Evolutionary conservation across 2,113 vertebrate genomes (phyloP).

Genomic region (Gymnarchus niloticus): DNA sequence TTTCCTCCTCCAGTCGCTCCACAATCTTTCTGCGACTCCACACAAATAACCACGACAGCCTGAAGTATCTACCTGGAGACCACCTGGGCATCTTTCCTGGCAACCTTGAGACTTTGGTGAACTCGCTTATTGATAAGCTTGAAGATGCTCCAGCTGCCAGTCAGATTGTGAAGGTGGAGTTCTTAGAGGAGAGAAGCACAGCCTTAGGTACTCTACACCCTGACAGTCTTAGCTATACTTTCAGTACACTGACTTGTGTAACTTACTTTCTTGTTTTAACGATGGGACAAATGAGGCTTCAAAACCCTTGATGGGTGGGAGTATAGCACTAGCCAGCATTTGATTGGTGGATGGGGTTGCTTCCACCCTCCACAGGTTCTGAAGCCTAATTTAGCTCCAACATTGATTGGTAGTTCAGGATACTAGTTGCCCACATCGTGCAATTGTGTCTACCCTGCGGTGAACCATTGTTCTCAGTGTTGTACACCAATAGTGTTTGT

Average conservation of each 20-base stretch:
- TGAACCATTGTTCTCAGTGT: too few species aligned
- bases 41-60: slow-evolving; percentile 75
- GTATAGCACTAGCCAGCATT: too few species aligned
- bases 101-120: slow-evolving; percentile 89
- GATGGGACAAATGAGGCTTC: too few species aligned
- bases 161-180: slow-evolving; percentile 90
- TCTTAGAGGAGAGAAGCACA: slow-evolving; percentile 87
- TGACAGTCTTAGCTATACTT: not conserved
- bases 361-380: too few species aligned
- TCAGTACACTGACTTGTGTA: not conserved
- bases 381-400: too few species aligned
- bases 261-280: too few species aligned
- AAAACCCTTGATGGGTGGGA: too few species aligned
- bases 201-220: slow-evolving; percentile 70
- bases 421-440: too few species aligned
- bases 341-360: too few species aligned
- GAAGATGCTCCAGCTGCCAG: slow-evolving; percentile 85
- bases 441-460: too few species aligned
- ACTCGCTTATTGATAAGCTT: slow-evolving; percentile 79
- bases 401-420: too few species aligned
- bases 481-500: too few species aligned
- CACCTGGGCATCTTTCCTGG: slow-evolving; percentile 90
- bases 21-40: slow-evolving; percentile 90
- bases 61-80: slow-evolving; percentile 87
- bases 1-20: slow-evolving; percentile 65